phyloP scores from a whole-genome alignment of 2,888 invertebrate species.

The Lucinisca nassula region DNA sequence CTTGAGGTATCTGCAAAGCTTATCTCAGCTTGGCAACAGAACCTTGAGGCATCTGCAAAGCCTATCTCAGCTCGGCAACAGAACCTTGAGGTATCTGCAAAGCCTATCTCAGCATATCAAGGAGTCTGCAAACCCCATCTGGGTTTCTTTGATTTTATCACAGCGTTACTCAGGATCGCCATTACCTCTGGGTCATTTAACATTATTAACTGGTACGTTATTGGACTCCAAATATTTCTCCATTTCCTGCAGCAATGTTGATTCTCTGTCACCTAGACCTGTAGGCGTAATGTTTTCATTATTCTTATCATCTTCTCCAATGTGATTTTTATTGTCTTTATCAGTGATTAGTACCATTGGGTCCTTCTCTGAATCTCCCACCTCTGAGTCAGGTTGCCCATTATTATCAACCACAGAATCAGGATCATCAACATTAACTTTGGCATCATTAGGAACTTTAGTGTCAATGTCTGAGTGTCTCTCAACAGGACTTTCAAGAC shows the following conservation, averaged over 20 bases:
- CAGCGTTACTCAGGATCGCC: not conserved
- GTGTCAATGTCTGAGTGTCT: not conserved
- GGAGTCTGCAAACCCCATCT: too few relatives aligned
- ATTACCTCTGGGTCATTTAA: not conserved
- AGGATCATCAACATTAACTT: not conserved
- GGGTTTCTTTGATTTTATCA: too few relatives aligned
- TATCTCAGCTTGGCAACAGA: too few relatives aligned
- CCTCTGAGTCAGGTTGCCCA: not conserved
- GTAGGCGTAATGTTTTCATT: not conserved
- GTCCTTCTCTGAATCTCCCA: not conserved
- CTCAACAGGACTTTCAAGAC: not conserved
- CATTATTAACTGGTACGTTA: conserved; percentile 15
- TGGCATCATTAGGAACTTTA: not conserved
- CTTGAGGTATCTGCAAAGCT: too few relatives aligned
- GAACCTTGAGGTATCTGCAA: too few relatives aligned
- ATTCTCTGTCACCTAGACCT: not conserved
- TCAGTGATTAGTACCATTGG: not conserved
- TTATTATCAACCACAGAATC: not conserved
- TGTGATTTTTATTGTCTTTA: not conserved
- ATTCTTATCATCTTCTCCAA: not conserved
- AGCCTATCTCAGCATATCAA: too few relatives aligned
- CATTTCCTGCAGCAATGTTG: conserved; percentile 47
- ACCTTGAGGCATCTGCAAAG: too few relatives aligned
- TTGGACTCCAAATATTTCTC: conserved; percentile 53
- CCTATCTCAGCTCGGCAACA: too few relatives aligned